Evolutionary conservation across 2,113 vertebrate species (phyloP), one percentile per base, ranked within the genome.

Genomic region (Danionella cerebrum): DNA sequence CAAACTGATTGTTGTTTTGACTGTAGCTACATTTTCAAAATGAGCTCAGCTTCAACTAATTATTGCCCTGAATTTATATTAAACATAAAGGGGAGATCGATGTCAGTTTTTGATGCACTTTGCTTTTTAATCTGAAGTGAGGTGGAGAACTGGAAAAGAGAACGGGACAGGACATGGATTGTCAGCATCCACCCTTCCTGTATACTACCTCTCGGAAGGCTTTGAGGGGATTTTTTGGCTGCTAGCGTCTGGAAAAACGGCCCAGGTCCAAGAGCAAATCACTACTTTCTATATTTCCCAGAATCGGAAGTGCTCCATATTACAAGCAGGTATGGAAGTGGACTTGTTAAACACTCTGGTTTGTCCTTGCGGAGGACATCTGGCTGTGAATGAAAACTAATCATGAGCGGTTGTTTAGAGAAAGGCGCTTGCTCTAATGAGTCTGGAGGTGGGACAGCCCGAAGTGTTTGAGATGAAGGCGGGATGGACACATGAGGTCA

Each of bases 401-500:
- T 63, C 62, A 57, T 14, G 18, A 66, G 21, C 70, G 44, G 47
- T 21, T 73, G 62, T 78, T 79, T 75, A 53, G 64, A 48, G 42
- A 42, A 62, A 25, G 19, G 39, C 9, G 35, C 7, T 55, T 48
- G 50, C 42, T 54, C 41, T 48, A 18, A 45, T 50, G 72, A 59
- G 35, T 76, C 33, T 2, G 31, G 21, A 58, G 60, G 65, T 74
- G 70, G 67, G 53, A 5, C 12, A 4, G 35, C 53, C 18, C 33
- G 19, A 38, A 22, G 53, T 22, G 33, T 55, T 22, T 13, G 53
- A 55, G 53, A 55, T 55, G 6, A 55, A 13, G 53, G 79, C 71
- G 57, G 47, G 42, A 24, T 48, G 62, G 58, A 6, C 8, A 10
- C 25, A 67, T 73, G 72, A 82, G 35, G 58, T 80, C 78, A 78